Evolutionary conservation across 2,113 vertebrate species (phyloP).

Genomic region (Cisticola juncidis): DNA sequence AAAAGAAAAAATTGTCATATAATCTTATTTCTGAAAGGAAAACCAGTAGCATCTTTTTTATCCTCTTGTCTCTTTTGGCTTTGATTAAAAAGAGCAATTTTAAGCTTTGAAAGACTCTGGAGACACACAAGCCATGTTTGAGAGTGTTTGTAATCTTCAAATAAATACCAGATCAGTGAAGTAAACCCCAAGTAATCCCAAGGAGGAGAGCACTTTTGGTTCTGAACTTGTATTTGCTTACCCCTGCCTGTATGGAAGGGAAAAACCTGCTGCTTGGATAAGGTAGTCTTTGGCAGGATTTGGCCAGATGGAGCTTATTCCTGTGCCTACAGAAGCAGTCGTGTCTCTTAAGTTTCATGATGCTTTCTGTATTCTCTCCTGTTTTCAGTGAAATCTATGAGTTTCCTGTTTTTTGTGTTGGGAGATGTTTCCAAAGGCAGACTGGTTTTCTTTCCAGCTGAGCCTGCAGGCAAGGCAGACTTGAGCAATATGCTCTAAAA

Average conservation of each 20-base stretch:
- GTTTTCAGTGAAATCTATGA: not conserved
- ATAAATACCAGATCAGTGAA: not conserved
- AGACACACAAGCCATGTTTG: not conserved
- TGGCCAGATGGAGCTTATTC: not conserved
- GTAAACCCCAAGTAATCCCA: not conserved
- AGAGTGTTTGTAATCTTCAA: not conserved
- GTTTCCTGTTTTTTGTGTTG: not conserved
- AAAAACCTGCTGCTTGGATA: not conserved
- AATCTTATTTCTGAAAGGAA: not conserved
- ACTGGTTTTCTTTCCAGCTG: not conserved
- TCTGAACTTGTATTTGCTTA: not conserved
- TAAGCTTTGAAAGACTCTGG: not conserved
- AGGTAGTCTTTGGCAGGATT: not conserved
- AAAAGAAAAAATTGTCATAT: not conserved
- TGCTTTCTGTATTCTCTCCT: not conserved
- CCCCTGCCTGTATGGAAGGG: not conserved
- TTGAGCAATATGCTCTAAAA: constrained; percentile 20
- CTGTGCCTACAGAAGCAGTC: not conserved
- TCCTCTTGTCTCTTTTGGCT: not conserved
- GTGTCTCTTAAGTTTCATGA: not conserved
- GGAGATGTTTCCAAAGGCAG: not conserved
- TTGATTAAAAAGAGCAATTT: not conserved
- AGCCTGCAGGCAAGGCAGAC: constrained; percentile 9
- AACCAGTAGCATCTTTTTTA: not conserved
- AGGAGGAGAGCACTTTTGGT: not conserved